Conservation (phyloP, 2,888 invertebrate genomes). For the Conus canariensis region DNA sequence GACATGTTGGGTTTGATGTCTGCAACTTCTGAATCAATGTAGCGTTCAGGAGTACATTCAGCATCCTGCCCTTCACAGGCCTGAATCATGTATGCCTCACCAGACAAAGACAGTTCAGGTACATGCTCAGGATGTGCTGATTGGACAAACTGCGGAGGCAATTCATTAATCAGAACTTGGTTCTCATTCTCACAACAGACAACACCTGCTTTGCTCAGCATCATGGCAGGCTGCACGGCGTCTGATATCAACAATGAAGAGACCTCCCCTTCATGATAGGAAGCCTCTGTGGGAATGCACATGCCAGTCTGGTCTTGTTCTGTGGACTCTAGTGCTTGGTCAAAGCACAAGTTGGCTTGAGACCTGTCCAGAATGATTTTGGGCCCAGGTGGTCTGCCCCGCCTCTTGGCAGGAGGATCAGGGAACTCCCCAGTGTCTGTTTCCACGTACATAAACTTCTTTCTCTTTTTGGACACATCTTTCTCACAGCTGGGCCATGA, state of each 20-base stretch:
- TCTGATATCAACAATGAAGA: background rate
- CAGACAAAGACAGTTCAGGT: background rate
- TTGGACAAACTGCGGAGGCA: slow-evolving; percentile 4
- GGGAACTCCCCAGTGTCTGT: slow-evolving; percentile 25
- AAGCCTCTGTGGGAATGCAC: background rate
- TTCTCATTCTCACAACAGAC: background rate
- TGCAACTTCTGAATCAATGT: background rate
- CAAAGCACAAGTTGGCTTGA: slow-evolving; percentile 34
- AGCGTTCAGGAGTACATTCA: too few species aligned
- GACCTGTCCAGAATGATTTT: slow-evolving; percentile 41
- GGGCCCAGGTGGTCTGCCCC: slow-evolving; percentile 36
- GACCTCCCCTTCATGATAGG: background rate
- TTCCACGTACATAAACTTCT: slow-evolving; percentile 38
- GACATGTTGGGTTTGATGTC: slow-evolving; percentile 2
- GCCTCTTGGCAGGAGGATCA: slow-evolving; percentile 20
- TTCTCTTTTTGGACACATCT: slow-evolving; percentile 19
- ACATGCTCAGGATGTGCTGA: background rate
- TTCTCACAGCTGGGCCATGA: background rate
- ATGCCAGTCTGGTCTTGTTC: background rate
- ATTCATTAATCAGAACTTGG: background rate
- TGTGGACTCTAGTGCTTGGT: background rate
- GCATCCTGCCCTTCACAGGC: too few species aligned
- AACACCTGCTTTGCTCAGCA: background rate
- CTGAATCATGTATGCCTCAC: background rate
- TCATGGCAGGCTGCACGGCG: background rate